Percentiles rank a stretch among this genome's conserved stretches.
Evolutionary conservation across 2,797 vertebrate species (phyloP).

Genomic region (Hyperoplus lanceolatus): DNA sequence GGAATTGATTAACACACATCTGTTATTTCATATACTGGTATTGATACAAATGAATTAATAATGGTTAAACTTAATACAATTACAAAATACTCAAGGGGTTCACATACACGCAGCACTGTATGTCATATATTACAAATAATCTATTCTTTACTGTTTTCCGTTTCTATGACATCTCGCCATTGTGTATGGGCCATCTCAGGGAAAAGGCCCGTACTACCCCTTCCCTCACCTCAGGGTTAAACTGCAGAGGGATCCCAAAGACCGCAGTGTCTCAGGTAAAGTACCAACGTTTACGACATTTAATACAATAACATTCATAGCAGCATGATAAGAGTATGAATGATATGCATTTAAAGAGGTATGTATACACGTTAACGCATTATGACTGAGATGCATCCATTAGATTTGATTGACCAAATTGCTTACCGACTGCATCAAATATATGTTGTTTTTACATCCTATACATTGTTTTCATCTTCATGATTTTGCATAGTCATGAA

Average conservation of each 20-base stretch:
- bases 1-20: no score
- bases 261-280: constrained; percentile 98
- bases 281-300: constrained; percentile 58
- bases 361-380: constrained; percentile 23
- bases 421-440: constrained; percentile 39
- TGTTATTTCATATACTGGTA: no score
- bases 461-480: constrained; percentile 7
- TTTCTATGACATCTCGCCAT: constrained; percentile 42
- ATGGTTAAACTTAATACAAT: no score
- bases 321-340: background rate
- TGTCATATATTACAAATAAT: constrained; percentile 20
- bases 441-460: constrained; percentile 9
- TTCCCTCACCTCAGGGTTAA: constrained; percentile 96
- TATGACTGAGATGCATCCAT: constrained; percentile 44
- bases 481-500: background rate
- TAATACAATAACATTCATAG: constrained; percentile 3
- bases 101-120: background rate
- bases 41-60: no score
- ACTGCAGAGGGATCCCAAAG: constrained; percentile 94
- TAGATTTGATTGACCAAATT: constrained; percentile 36
- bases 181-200: constrained; percentile 83
- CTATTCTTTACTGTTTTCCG: constrained; percentile 28
- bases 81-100: no score
- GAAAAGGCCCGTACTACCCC: constrained; percentile 92
- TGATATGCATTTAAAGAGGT: constrained; percentile 8